phyloP scores from a whole-genome alignment of 2,797 vertebrate genomes.

The Poecilia velifera region DNA sequence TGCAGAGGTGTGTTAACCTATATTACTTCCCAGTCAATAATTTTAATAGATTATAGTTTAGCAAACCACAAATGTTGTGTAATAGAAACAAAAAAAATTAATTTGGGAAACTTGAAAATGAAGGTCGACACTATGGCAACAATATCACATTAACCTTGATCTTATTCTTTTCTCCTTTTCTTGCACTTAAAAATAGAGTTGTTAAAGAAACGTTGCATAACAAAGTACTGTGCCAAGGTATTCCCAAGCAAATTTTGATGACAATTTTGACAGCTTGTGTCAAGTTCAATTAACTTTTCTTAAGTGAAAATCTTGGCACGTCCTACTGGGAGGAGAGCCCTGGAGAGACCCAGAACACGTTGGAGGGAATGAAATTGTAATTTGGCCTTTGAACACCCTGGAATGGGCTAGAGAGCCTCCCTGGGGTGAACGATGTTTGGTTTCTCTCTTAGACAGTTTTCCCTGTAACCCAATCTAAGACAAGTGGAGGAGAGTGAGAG shows the following conservation, averaged over 20 bases:
- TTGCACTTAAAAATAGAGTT: not conserved
- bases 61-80: not conserved
- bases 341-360: not conserved
- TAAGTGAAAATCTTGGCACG: not conserved
- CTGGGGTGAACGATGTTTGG: not conserved
- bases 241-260: not conserved
- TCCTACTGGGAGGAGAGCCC: not conserved
- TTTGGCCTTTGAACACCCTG: not conserved
- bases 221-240: not conserved
- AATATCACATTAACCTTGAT: not conserved
- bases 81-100: not conserved
- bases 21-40: not conserved
- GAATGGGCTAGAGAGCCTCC: not conserved
- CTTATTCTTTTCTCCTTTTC: not conserved
- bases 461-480: not conserved
- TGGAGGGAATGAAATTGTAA: not conserved
- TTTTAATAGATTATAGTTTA: not conserved
- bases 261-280: not conserved
- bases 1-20: not conserved
- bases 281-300: not conserved
- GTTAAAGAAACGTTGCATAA: not conserved
- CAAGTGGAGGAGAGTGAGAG: not conserved
- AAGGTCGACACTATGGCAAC: not conserved
- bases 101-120: not conserved
- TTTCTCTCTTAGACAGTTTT: not conserved